phyloP scores from a whole-genome alignment of 2,113 vertebrate genomes.

The Grus americana region DNA sequence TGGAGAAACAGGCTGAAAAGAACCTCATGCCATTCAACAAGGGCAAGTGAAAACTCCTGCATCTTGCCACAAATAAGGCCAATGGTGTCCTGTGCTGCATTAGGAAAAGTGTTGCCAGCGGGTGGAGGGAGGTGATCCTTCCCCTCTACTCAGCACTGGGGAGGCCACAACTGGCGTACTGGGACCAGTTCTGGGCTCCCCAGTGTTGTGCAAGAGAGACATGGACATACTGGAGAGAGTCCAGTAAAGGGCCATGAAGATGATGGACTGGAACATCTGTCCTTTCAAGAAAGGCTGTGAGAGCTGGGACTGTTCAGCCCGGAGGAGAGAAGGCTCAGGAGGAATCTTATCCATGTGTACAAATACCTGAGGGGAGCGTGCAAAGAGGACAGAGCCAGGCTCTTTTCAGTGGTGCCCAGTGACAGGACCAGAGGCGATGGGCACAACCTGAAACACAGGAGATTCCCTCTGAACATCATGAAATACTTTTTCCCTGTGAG shows the following conservation, averaged over 20 bases:
- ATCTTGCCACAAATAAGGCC: neutral
- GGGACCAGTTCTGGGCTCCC: neutral
- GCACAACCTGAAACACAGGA: neutral
- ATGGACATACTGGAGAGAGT: neutral
- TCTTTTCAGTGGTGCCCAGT: neutral
- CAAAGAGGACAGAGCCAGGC: neutral
- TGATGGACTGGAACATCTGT: neutral
- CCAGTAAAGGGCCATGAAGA: neutral
- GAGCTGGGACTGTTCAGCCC: neutral
- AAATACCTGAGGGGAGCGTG: neutral
- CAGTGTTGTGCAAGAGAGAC: neutral
- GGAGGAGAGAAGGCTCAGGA: neutral
- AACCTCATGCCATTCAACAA: neutral
- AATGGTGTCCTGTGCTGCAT: neutral
- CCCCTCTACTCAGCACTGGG: neutral
- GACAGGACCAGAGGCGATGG: neutral
- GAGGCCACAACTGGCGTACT: neutral
- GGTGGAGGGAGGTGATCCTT: neutral
- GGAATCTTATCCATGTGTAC: neutral
- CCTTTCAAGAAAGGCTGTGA: neutral
- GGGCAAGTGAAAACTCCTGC: neutral
- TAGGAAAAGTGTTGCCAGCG: neutral
- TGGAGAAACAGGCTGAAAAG: neutral
- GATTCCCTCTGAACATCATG: neutral
- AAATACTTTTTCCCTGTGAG: neutral